phyloP scores from a whole-genome alignment of 2,113 vertebrate species.

The Struthio camelus region DNA sequence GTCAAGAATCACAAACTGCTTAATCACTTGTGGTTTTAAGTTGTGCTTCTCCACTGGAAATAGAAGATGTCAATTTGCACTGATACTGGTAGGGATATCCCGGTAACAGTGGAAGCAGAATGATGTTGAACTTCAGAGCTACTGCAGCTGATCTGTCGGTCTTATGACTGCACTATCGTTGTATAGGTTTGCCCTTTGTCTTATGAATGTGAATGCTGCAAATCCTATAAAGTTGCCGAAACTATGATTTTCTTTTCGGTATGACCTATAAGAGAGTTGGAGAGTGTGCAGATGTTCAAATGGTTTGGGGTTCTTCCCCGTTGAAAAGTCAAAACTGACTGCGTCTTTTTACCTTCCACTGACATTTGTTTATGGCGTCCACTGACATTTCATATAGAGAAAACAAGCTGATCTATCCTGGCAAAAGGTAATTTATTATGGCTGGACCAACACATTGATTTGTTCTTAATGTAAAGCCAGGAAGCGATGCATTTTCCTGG shows the following conservation, averaged over 20 bases:
- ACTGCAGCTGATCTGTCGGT: neutral
- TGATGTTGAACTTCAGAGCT: neutral
- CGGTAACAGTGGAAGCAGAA: neutral
- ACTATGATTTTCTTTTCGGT: neutral
- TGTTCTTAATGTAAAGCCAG: constrained; percentile 56
- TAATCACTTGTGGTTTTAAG: neutral
- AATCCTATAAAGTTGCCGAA: neutral
- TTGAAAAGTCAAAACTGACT: neutral
- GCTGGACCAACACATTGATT: constrained; percentile 53
- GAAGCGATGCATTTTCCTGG: constrained; percentile 33
- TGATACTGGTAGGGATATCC: neutral
- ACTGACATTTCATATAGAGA: neutral
- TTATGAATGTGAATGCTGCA: neutral
- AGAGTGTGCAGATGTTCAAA: neutral
- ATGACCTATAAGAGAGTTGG: neutral
- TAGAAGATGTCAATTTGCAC: neutral
- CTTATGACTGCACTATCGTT: neutral
- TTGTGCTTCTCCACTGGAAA: neutral
- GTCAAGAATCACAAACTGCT: neutral
- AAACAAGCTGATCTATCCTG: neutral
- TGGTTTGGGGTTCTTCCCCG: neutral
- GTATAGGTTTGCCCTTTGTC: neutral
- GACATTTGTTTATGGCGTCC: neutral
- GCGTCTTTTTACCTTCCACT: neutral
- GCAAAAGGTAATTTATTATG: constrained; percentile 42